Evolutionary conservation across 2,888 invertebrate species (phyloP), one percentile per base, ranked within the genome.

Genomic region (Ennomos fuscantarius): DNA sequence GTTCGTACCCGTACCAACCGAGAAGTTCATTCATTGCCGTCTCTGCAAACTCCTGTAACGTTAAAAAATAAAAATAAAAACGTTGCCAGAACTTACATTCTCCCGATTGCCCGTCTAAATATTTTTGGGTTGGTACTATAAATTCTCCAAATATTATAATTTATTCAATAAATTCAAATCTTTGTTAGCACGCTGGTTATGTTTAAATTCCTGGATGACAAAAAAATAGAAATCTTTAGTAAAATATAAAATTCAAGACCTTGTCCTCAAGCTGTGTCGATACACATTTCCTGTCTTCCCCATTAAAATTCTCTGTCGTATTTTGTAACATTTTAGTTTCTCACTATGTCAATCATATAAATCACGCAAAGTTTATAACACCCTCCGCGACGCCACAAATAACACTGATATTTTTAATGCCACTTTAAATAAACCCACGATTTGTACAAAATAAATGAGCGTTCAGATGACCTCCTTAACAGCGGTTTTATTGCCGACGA

Each of bases 11-110:
- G 87, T 98, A 98, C 96, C 97, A 97, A 41, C 97, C 97, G 24
- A 98, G 93, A 60, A 98, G 92, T 85, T 98, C 97, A 79, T 97
- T 97, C 97, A 98, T 98, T 1, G 97, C 97, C 46, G 96, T 96
- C 83, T 97, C 97, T 6, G 97, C 97, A 86, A 96, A 98, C 84
- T 97, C 97, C 98, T 98, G 91, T 3, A 93, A 13, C 33, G 13
- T 9, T 8, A 34, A 32, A 32, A 46, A 51, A 58, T 41, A 34
- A 15, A 8, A 32, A 33, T 15, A 33, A 9, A 11, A 31, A 11
- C 35, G 33, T 9, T 34, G 9, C 13, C 36, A 13, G 9, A 31
- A 24, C 3, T 24, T 24, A 24, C 24, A 24, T 24, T 24, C 24
- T 24, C 24, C 24, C 24, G 5, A 24, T 24, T 6, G 24, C 3